Base-by-base conservation (phyloP, 1,140 invertebrate genomes). In the Trachymyrmex cornetzi region DNA sequence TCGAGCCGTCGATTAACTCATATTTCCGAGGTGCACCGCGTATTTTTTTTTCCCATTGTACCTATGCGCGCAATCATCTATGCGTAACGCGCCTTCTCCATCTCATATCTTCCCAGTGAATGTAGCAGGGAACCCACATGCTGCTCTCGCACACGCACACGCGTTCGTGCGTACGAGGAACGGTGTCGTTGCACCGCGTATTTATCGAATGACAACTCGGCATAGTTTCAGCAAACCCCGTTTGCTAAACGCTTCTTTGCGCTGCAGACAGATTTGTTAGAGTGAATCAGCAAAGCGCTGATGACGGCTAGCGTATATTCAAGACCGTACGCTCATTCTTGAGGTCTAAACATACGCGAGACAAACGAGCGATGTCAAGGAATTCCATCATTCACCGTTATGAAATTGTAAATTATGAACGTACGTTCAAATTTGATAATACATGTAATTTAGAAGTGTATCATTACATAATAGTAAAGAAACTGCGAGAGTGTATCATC, bases 51-150 rank as follows among this genome's bases (percentile, higher is more conserved):
- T 59, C 19, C 12, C 66, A 79, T 81, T 38, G 85, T 88, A 89
- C 88, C 87, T 90, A 91, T 80, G 88, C 91, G 66, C 80, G 16
- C 5, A 59, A 84, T 80, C 85, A 77, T 19, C 57, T 80, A 85
- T 79, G 87, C 88, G 86, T 90, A 90, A 88, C 84, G 87, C 55
- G 24, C 63, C 85, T 38, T 81, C 85, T 87, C 77, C 30, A 27
- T 71, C 61, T 88, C 66, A 27, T 34, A 63, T 44, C 48, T 71
- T 48, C 63, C 27, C n/a, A 48, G 19, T 14, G 30, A 85, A 30
- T 19, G 5, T 24, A 71, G n/a, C 16, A 44, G 30, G 30, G 64
- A 87, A 75, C 30, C 67, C 69, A 30, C 59, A 59, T 30, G 48
- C 22, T 64, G 11, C 19, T 66, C 14, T 12, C 24, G 30, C 44